Evolutionary conservation across 1,140 invertebrate genomes (phyloP), one percentile per base, ranked within the genome.

Genomic region (Hydropsyche tenuis): DNA sequence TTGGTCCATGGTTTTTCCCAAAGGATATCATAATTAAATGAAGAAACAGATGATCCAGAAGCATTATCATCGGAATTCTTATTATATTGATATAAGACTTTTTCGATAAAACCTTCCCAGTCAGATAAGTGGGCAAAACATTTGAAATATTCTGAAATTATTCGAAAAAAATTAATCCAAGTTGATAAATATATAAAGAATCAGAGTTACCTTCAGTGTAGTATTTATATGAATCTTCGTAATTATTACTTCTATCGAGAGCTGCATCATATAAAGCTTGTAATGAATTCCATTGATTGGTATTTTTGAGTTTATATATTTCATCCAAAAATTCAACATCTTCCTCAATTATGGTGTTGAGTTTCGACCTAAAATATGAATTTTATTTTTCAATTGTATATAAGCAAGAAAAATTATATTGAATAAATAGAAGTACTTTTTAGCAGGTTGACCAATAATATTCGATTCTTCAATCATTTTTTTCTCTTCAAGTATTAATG

Each of bases 81-180:
- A 27, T 25, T 43, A 42, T 74, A 46, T 56, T 77, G 69, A n/a
- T 56, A 9, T 0, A 22, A 14, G 3, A 77, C 37, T 22, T 63
- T 46, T 0, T 27, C 20, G 18, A 72, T 12, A 12, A 77, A 66
- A 16, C 73, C 51, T 25, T 77, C 75, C 75, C 75, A 77, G 45
- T 77, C 42, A 1, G 75, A 77, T n/a, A 77, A 51, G 3, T 64
- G 23, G 23, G 64, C 75, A 48, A 72, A 69, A 30, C 75, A 74
- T 30, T 74, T 20, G 30, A 77, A 74, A 51, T 77, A 74, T 56
- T 73, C 75, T 77, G 48, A 5, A 72, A 64, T 43, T 9, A 22
- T 62, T n/a, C 62, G 12, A 9, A 69, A 48, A 69, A 48, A 22
- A 37, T 37, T 37, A 37, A n/a, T n/a, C n/a, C n/a, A n/a, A n/a